Base-by-base conservation (phyloP, 1,140 invertebrate genomes). In the Drosophila nikananu region DNA sequence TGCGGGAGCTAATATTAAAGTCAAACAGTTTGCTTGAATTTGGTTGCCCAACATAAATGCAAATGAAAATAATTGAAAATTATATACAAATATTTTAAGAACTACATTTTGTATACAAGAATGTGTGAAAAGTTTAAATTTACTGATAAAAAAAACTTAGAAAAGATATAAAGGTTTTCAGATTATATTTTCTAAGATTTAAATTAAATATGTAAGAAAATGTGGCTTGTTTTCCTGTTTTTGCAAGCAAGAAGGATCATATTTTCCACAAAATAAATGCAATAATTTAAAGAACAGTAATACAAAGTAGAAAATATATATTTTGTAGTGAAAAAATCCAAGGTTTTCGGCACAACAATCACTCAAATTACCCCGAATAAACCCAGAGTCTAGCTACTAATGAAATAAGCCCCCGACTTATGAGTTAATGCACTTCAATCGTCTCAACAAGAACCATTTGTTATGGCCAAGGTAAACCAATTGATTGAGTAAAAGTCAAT, bases 391-490 rank as follows among this genome's bases (percentile, higher is more conserved):
- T 1, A 7, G 4, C 37, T 30, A 3, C 7, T 39, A 49, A 68
- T 63, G 4, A 52, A 66, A 41, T 6, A 15, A 46, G 39, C 8
- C 19, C 10, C 3, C 12, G 10, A 7, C 37, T 27, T 35, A 66
- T 44, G 13, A 23, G 13, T 27, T 66, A 67, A 67, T 30, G n/a
- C 44, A 37, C 65, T 57, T 48, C n/a, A 54, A 35, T 21, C 23
- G 39, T 15, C 27, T 54, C 10, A n/a, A 17, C 13, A 37, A 37
- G 35, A 37, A 12, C 13, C 37, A 71, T 17, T 54, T 37, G n/a
- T 39, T 37, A 54, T 67, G 54, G 62, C 25, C 62, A 21, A 78
- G 59, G 49, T 64, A 49, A 61, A 37, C 39, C 60, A 60, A 41
- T 75, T 42, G 48, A 52, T 66, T 68, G 63, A 30, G 57, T 44